Base-by-base conservation (phyloP, 2,797 vertebrate species). In the Pelodytes ibericus region DNA sequence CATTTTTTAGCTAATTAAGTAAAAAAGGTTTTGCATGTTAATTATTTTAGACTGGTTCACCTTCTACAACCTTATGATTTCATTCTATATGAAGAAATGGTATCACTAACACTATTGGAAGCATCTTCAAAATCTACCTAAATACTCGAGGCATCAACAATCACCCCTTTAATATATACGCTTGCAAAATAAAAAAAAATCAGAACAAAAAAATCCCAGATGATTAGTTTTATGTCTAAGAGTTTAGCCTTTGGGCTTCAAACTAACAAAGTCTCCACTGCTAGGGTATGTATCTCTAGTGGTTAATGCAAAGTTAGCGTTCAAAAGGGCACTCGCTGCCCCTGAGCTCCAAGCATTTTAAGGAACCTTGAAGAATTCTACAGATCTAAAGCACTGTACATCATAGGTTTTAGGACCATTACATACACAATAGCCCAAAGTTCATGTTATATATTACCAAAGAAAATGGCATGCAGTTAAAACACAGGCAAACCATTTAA, bases 91-190 rank as follows among this genome's bases (percentile, higher is more conserved):
- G 2, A 72, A 71, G 72, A 44, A 9, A 44, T 44, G n/a, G n/a
- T n/a, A n/a, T n/a, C n/a, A n/a, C n/a, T n/a, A n/a, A n/a, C n/a
- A n/a, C n/a, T 5, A 44, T 8, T 3, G 18, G 18, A 16, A 44
- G 41, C 31, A 67, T 67, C 44, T 56, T 56, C 8, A 51, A 76
- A 70, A 72, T 58, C 75, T 69, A 59, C 39, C 51, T 24, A 57
- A 39, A 72, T 57, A 77, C 75, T 77, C 29, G 20, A 77, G 75
- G 75, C 75, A 72, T 77, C 68, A 66, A 77, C 75, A 77, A 11
- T 33, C 75, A 59, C 27, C 68, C 49, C 67, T 65, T 47, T 22
- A 59, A 64, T 72, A 57, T 59, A 63, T 77, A n/a, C n/a, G 51
- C 75, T 71, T 72, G 29, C 31, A 56, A 76, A 62, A 71, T 49